Evolutionary conservation across 2,113 vertebrate genomes (phyloP).

Genomic region (Spizaetus ornatus): DNA sequence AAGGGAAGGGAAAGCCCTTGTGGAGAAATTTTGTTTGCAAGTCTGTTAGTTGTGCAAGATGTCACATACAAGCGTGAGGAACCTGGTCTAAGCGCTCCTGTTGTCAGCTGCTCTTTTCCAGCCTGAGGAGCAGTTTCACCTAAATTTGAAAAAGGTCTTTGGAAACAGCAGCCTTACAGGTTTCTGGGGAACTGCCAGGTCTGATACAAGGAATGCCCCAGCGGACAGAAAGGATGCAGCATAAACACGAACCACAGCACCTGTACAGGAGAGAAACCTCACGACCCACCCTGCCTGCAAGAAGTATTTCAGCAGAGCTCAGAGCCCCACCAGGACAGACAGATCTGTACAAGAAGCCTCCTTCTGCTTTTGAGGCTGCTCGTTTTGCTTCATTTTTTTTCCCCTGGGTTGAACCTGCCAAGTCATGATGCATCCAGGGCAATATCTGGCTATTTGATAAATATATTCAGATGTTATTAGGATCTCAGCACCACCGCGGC

Average conservation of each 20-base stretch:
- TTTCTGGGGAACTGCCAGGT: neutral
- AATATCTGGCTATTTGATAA: neutral
- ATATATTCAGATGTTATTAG: neutral
- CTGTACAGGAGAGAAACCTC: neutral
- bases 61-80: neutral
- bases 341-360: fast-evolving
- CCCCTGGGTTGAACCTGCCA: neutral
- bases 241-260: neutral
- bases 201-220: neutral
- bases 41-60: neutral
- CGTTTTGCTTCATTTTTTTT: neutral
- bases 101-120: neutral
- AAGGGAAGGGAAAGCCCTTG: neutral
- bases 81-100: fast-evolving
- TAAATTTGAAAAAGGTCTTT: neutral
- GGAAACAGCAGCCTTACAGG: neutral
- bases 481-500: neutral
- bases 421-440: fast-evolving
- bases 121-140: neutral
- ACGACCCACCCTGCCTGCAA: neutral
- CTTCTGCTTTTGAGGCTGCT: neutral
- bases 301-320: neutral
- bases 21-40: neutral
- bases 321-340: neutral
- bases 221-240: neutral